phyloP scores from a whole-genome alignment of 2,113 vertebrate species.

The Clarias macrocephalus region DNA sequence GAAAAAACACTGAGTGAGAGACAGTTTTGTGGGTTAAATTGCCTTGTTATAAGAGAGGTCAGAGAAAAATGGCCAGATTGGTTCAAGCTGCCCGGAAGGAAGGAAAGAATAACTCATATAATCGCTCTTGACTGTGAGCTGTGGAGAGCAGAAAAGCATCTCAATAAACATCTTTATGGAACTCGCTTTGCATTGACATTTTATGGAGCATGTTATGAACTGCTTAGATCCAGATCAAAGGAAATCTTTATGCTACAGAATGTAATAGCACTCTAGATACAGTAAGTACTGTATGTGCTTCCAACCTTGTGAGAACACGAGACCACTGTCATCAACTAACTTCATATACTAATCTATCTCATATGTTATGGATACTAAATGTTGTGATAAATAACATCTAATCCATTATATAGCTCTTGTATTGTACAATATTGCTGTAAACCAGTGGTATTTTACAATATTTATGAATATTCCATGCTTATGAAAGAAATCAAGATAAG shows the following conservation, averaged over 20 bases:
- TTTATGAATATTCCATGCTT: background rate
- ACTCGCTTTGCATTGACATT: background rate
- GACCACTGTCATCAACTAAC: background rate
- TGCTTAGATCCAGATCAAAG: background rate
- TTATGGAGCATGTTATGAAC: background rate
- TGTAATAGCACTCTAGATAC: background rate
- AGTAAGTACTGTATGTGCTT: background rate
- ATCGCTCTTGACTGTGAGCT: too few species aligned
- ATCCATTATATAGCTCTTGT: too few species aligned
- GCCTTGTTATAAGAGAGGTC: too few species aligned
- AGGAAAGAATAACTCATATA: too few species aligned
- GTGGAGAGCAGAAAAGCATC: too few species aligned
- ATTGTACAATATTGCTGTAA: background rate
- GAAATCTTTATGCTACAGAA: background rate
- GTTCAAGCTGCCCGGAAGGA: too few species aligned
- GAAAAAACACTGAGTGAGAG: too few species aligned
- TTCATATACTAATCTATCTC: background rate
- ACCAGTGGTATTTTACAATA: background rate
- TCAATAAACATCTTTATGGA: background rate
- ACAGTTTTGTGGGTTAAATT: too few species aligned
- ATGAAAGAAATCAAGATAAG: background rate
- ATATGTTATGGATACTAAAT: background rate
- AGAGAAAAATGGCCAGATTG: too few species aligned
- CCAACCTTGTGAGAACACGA: background rate
- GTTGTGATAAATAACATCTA: background rate